A percentile compares a stretch with the other conserved stretches of the same genome.
phyloP scores from a whole-genome alignment of 2,113 vertebrate genomes.

The Arothron firmamentum region DNA sequence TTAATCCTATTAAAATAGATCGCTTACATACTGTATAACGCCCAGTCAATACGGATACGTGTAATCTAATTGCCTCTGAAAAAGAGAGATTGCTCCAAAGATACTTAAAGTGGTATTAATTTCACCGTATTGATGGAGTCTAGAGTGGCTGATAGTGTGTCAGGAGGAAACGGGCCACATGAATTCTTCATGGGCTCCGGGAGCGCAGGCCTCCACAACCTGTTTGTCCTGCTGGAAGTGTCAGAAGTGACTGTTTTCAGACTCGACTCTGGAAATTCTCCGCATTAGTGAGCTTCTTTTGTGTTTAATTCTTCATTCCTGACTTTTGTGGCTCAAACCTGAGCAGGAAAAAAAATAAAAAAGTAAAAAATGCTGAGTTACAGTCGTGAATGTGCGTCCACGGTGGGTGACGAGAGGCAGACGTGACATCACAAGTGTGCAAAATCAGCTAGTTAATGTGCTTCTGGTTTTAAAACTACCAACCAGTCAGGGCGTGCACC shows the following conservation, averaged over 20 bases:
- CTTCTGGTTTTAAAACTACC: too few relatives aligned
- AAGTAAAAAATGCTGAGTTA: too few relatives aligned
- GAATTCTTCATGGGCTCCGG: slow-evolving; percentile 55
- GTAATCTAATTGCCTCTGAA: slow-evolving; percentile 68
- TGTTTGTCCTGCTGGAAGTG: slow-evolving; percentile 40
- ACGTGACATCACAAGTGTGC: neutral
- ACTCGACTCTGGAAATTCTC: neutral
- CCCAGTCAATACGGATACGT: slow-evolving; percentile 59
- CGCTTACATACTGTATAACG: slow-evolving; percentile 64
- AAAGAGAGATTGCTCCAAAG: slow-evolving; percentile 62
- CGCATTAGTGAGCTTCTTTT: too few relatives aligned
- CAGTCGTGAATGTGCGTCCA: neutral
- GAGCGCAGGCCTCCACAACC: slow-evolving; percentile 48
- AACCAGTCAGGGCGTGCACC: too few relatives aligned
- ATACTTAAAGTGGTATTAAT: slow-evolving; percentile 65
- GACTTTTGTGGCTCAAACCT: too few relatives aligned
- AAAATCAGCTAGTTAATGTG: too few relatives aligned
- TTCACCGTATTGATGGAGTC: slow-evolving; percentile 61
- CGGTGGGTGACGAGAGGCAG: neutral
- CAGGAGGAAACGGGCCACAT: slow-evolving; percentile 50
- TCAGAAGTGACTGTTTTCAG: neutral
- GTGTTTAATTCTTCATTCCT: too few relatives aligned
- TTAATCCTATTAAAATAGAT: slow-evolving; percentile 73
- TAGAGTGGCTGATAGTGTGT: slow-evolving; percentile 46
- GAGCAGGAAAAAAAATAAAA: too few relatives aligned